Evolutionary conservation across 1,140 invertebrate genomes (phyloP).

Genomic region (Andricus grossulariae): DNA sequence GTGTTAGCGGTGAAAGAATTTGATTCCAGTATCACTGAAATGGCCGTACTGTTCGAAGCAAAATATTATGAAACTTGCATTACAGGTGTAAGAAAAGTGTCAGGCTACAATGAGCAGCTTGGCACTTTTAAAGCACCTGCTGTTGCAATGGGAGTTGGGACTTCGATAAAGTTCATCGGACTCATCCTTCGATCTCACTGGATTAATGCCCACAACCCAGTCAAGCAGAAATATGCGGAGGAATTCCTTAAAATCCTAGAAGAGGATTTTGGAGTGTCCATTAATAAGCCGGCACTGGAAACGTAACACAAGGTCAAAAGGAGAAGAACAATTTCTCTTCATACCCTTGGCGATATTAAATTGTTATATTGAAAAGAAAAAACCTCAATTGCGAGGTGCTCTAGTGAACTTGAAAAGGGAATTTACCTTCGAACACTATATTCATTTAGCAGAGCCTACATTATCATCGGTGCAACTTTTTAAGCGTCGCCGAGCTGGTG

Average conservation of each 20-base stretch:
- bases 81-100: constrained; percentile 34
- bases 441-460: constrained; percentile 4
- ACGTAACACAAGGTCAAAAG: constrained; percentile 6
- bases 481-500: too few species aligned
- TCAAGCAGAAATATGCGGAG: constrained; percentile 14
- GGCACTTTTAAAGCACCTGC: constrained; percentile 34
- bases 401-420: constrained; percentile 12
- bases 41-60: constrained; percentile 15
- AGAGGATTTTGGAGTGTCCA: neutral
- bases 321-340: constrained; percentile 33
- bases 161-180: constrained; percentile 39
- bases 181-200: constrained; percentile 40
- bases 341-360: constrained; percentile 33
- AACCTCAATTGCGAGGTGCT: neutral
- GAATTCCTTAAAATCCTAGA: too few species aligned
- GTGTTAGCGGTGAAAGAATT: constrained; percentile 62
- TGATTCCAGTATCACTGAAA: constrained; percentile 20
- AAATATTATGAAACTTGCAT: constrained; percentile 34
- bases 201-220: neutral
- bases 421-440: constrained; percentile 25
- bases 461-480: constrained; percentile 12
- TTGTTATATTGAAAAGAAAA: constrained; percentile 34
- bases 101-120: constrained; percentile 40
- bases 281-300: constrained; percentile 26
- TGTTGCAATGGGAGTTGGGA: constrained; percentile 34